Evolutionary conservation across 2,113 vertebrate genomes (phyloP).

Genomic region (Poeciliopsis turrubarensis): DNA sequence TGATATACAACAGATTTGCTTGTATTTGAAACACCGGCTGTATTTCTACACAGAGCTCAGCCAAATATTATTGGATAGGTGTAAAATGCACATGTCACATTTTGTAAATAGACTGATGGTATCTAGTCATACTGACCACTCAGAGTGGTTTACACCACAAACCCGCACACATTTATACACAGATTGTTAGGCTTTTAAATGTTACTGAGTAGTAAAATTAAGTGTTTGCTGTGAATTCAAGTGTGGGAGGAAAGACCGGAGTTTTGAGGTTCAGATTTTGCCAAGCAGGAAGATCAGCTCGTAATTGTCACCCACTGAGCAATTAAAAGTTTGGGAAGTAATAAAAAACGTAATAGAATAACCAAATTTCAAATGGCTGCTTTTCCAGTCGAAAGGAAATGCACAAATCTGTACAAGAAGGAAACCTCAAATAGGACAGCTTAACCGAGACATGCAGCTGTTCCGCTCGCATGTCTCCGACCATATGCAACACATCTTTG

Average conservation of each 20-base stretch:
- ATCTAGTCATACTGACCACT: too few species aligned
- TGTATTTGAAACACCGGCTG: too few species aligned
- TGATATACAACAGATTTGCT: too few species aligned
- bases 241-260: background rate
- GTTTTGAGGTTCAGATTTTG: background rate
- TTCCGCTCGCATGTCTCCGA: slow-evolving; percentile 24
- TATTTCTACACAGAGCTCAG: background rate
- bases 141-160: too few species aligned
- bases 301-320: background rate
- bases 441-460: background rate
- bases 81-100: background rate
- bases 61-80: background rate
- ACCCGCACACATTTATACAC: too few species aligned
- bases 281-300: background rate
- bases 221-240: background rate
- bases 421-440: slow-evolving; percentile 18
- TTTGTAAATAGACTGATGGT: background rate
- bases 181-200: too few species aligned
- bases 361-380: slow-evolving; percentile 11
- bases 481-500: slow-evolving; percentile 28
- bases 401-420: background rate
- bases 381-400: background rate
- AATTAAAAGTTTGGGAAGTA: background rate
- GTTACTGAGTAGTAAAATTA: background rate
- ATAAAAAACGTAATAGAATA: background rate